These are phyloP conservation scores for Prorops nasuta DNA, from an alignment of 1,140 invertebrate genomes.

Conservation along the genomic window DNA sequence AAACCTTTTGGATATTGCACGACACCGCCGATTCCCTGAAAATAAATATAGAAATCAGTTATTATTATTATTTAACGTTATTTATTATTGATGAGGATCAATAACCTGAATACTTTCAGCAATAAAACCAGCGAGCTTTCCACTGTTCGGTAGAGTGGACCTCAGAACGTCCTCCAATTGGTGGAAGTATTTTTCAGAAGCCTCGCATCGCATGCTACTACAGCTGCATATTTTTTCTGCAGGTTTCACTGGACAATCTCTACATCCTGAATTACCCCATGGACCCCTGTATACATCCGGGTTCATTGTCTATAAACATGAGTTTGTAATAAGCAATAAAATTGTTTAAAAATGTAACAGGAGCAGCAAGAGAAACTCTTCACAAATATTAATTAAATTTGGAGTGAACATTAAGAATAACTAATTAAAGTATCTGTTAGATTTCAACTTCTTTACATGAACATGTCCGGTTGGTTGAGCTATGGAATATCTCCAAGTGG, in stretches of 20 bases:
- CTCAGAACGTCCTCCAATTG: slow-evolving; percentile 79
- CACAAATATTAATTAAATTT: too few species aligned
- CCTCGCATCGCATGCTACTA: slow-evolving; percentile 63
- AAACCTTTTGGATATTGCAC: slow-evolving; percentile 91
- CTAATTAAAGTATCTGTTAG: too few species aligned
- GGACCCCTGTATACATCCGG: slow-evolving; percentile 86
- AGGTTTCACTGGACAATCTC: slow-evolving; percentile 81
- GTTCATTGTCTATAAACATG: slow-evolving; percentile 70
- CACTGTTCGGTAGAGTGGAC: slow-evolving; percentile 70
- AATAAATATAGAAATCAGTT: neutral
- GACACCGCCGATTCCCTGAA: slow-evolving; percentile 80
- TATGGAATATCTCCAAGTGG: slow-evolving; percentile 76
- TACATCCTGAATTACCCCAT: slow-evolving; percentile 84
- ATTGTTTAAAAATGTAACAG: too few species aligned
- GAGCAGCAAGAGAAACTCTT: too few species aligned
- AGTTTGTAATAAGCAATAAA: too few species aligned
- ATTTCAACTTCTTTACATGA: slow-evolving; percentile 62
- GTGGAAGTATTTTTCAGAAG: slow-evolving; percentile 75
- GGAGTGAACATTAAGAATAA: too few species aligned
- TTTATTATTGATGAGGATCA: neutral
- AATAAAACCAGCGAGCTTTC: slow-evolving; percentile 82
- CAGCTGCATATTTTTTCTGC: slow-evolving; percentile 70
- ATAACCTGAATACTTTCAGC: slow-evolving; percentile 88
- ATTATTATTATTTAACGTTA: too few species aligned
- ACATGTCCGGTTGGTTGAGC: slow-evolving; percentile 77